Base-by-base conservation (phyloP, 37 sponge, comb jelly and placozoan genomes). In the Ephydatia muelleri region DNA sequence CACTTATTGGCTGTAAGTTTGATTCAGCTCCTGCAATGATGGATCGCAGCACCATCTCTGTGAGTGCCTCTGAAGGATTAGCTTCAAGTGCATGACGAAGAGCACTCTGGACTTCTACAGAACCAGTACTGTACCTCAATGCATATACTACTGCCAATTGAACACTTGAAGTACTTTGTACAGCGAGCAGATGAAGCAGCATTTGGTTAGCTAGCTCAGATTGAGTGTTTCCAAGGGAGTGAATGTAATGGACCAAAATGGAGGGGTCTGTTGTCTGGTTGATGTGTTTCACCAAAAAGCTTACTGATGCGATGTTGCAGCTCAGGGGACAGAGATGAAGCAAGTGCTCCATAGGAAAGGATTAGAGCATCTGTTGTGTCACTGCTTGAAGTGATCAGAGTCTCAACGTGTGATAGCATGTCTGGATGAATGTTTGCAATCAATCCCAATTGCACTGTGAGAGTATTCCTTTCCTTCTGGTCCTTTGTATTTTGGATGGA, bases 191-290 rank as follows among this genome's bases (percentile, higher is more conserved):
- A n/a, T 39, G 43, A 35, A 82, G 49, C 16, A 88, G 34, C 2
- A 64, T 29, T 27, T 77, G 49, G 0, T 37, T 49, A 26, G 83
- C 64, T 14, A 38, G 16, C 29, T 67, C 3, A 26, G 83, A 70
- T n/a, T 82, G 83, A 6, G 83, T 88, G 88, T 88, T 88, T 3
- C 88, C 88, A n/a, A 88, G 83, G 19, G 88, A 34, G 65, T 83
- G 70, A 78, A 82, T 75, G 25, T 72, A 38, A 66, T 77, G 77
- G 28, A 82, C 36, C 2, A 88, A 28, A 36, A 71, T 14, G 16
- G 37, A 71, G 39, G 27, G 57, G 16, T 57, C 57, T 75, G 48
- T 81, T 57, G 57, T 11, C 16, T 57, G 57, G 57, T 57, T 57
- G 57, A 57, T 57, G 57, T 14, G 57, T 14, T 76, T 67, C 26